Evolutionary conservation across 2,113 vertebrate species (phyloP), one percentile per base, ranked within the genome.

Genomic region (Willisornis vidua): DNA sequence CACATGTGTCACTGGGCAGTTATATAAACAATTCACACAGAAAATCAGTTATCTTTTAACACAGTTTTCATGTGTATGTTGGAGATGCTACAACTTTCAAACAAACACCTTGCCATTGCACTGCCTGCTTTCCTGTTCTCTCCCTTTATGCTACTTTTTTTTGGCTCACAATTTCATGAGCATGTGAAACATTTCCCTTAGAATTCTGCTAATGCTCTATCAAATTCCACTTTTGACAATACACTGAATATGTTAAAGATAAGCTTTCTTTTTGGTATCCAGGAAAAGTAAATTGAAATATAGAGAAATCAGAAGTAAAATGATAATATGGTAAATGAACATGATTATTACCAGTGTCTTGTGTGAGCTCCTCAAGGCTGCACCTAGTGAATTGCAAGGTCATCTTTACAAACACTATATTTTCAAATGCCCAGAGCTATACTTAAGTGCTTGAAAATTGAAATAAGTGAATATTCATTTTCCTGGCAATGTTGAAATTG

Each of bases 381-480:
- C 35, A 68, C 45, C 29, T 73, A 65, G 16, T 46, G 52, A 90
- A 79, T 24, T 85, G 45, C n/a, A 72, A 49, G 20, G 46, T n/a
- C 59, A 28, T 52, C 52, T 83, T 85, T 58, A 73, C 37, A 88
- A 95, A 66, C n/a, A 80, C 14, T 79, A 19, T 54, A 66, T 28
- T 87, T 95, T 52, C 67, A 76, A 58, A 85, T 62, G 24, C 35
- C 55, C 63, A 80, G 24, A 90, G 67, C 24, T 58, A 87, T 33
- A 55, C 5, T 61, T 76, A 83, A 76, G 16, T 41, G 66, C 63
- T 90, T 83, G 78, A 87, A 95, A 87, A 91, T 26, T 3, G 6
- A 91, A 91, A 57, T 51, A 91, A 67, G 29, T 51, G 19, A 95
- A 91, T 73, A 94, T 66, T 90, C 49, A 58, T 83, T 92, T 83